A percentile compares a stretch with the other conserved stretches of the same genome.
These are phyloP conservation scores for Laticauda laticaudata DNA, from an alignment of 2,113 vertebrate species.

Conservation along the genomic window DNA sequence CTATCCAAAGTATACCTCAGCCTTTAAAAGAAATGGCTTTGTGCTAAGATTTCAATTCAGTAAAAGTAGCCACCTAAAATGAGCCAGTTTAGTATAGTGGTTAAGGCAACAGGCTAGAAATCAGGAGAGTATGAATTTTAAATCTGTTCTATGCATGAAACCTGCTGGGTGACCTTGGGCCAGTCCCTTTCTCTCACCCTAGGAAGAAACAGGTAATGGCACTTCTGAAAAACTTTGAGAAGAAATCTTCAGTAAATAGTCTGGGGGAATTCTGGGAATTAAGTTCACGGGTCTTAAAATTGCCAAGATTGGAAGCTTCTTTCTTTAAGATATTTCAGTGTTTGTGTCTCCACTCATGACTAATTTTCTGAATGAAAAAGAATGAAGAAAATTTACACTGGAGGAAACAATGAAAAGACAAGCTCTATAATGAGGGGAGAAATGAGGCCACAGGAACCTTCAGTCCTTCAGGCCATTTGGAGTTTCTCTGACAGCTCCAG, in stretches of 20 bases:
- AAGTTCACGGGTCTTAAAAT: neutral
- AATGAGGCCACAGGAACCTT: neutral
- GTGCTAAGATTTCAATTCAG: neutral
- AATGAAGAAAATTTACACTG: neutral
- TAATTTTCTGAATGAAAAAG: neutral
- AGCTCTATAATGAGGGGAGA: neutral
- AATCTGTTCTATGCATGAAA: neutral
- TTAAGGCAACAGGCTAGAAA: neutral
- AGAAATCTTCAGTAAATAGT: neutral
- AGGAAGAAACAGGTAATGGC: neutral
- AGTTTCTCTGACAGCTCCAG: no score
- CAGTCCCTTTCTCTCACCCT: neutral
- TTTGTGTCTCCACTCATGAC: neutral
- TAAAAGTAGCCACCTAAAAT: neutral
- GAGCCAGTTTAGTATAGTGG: neutral
- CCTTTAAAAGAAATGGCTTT: neutral
- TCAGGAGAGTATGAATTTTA: neutral
- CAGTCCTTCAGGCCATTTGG: neutral
- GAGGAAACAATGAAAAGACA: neutral
- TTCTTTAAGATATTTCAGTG: neutral
- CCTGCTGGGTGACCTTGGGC: neutral
- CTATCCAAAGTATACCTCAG: neutral
- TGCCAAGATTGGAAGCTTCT: neutral
- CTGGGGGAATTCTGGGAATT: neutral
- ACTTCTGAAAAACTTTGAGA: neutral